Evolutionary conservation across 2,888 invertebrate genomes (phyloP).

Genomic region (Agrochola macilenta): DNA sequence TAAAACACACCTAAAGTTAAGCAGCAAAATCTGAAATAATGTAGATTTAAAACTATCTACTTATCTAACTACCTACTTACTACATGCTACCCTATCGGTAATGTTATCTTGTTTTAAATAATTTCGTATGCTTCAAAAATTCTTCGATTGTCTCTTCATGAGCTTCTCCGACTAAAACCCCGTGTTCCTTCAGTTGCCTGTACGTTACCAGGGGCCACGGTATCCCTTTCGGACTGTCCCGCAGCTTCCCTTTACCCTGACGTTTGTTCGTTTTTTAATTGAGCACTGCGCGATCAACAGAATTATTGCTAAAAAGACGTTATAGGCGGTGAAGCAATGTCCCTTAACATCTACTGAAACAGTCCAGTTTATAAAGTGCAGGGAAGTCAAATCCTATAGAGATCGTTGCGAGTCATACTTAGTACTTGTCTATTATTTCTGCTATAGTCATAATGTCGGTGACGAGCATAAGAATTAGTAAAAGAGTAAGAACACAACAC

Average conservation of each 20-base stretch:
- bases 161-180: too few species aligned
- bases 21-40: not conserved
- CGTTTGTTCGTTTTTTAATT: too few species aligned
- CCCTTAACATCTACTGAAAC: not conserved
- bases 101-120: not conserved
- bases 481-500: not conserved
- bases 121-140: not conserved
- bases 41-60: not conserved
- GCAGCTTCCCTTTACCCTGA: not conserved
- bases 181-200: too few species aligned
- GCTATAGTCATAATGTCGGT: not conserved
- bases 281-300: not conserved
- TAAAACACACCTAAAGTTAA: not conserved
- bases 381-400: not conserved
- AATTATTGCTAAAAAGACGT: slow-evolving; percentile 22
- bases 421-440: not conserved
- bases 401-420: not conserved
- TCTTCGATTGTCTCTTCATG: not conserved
- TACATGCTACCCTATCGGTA: not conserved
- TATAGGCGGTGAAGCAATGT: slow-evolving; percentile 20
- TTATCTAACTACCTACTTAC: too few species aligned
- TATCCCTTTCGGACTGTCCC: too few species aligned
- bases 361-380: not conserved
- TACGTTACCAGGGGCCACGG: too few species aligned
- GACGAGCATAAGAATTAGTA: not conserved